Percentiles rank a stretch among this genome's conserved stretches.
phyloP scores from a whole-genome alignment of 2,888 invertebrate species.

The Orthosia incerta region DNA sequence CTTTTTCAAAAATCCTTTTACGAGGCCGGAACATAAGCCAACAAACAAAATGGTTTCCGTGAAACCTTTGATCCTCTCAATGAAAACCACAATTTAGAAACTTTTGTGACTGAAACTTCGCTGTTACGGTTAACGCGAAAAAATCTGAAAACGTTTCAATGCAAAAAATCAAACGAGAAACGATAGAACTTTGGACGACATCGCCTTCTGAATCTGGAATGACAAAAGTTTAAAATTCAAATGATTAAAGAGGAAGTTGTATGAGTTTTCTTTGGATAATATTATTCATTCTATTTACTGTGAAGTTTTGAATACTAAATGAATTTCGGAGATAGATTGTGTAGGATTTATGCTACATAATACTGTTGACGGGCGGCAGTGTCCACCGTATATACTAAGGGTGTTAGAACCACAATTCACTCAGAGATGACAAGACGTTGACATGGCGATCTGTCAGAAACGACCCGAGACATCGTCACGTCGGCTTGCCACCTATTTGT shows the following conservation, averaged over 20 bases:
- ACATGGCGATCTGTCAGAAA: constrained; percentile 29
- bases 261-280: constrained; percentile 62
- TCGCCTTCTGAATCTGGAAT: constrained; percentile 53
- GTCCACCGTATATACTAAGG: background rate
- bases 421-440: constrained; percentile 16
- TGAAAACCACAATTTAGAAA: constrained; percentile 54
- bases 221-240: constrained; percentile 51
- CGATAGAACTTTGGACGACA: constrained; percentile 48
- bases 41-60: constrained; percentile 25
- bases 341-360: background rate
- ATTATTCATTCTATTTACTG: constrained; percentile 49
- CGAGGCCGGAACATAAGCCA: background rate
- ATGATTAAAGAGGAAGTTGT: constrained; percentile 53
- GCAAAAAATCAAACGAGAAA: constrained; percentile 60
- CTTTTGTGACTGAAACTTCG: constrained; percentile 38
- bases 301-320: constrained; percentile 43
- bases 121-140: constrained; percentile 42
- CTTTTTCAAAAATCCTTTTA: background rate
- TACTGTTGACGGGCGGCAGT: background rate
- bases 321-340: constrained; percentile 1
- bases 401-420: constrained; percentile 29
- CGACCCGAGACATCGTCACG: constrained; percentile 8
- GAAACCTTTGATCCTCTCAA: constrained; percentile 19
- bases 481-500: constrained; percentile 26
- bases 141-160: constrained; percentile 36